A percentile compares a stretch with the other conserved stretches of the same genome.
Conservation (phyloP, 2,888 invertebrate genomes). For the Nomada ferruginata region DNA sequence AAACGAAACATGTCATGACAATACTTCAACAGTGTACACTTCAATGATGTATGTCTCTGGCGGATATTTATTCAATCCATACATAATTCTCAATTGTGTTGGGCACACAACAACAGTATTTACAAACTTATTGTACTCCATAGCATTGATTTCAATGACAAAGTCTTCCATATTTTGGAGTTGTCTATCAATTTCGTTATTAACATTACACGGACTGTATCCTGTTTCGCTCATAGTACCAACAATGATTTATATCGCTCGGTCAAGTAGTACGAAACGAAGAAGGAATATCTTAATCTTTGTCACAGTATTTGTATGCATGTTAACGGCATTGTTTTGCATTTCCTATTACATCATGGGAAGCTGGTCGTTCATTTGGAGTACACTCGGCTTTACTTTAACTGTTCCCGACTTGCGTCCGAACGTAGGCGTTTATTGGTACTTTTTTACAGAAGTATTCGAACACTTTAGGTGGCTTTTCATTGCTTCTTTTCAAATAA, state of each 20-base stretch:
- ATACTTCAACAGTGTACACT: slow-evolving; percentile 59
- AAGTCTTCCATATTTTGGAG: slow-evolving; percentile 87
- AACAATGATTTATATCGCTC: slow-evolving; percentile 89
- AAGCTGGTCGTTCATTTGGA: slow-evolving; percentile 85
- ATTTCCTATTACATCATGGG: slow-evolving; percentile 88
- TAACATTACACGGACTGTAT: slow-evolving; percentile 93
- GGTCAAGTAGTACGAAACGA: slow-evolving; percentile 85
- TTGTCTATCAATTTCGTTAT: slow-evolving; percentile 89
- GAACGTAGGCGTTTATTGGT: slow-evolving; percentile 99
- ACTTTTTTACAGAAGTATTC: slow-evolving; percentile 99
- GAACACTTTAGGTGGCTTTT: slow-evolving; percentile 98
- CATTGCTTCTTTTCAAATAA: slow-evolving; percentile 98
- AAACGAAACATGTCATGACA: slow-evolving; percentile 41
- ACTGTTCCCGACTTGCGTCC: slow-evolving; percentile 97
- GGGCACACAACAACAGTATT: slow-evolving; percentile 96
- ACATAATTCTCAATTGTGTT: slow-evolving; percentile 93
- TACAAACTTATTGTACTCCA: slow-evolving; percentile 92
- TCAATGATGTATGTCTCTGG: slow-evolving; percentile 88
- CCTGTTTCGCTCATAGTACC: slow-evolving; percentile 94
- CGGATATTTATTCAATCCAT: slow-evolving; percentile 95
- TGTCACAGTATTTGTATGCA: slow-evolving; percentile 86
- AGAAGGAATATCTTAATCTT: slow-evolving; percentile 85
- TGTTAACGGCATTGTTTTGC: slow-evolving; percentile 86
- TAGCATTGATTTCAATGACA: slow-evolving; percentile 89
- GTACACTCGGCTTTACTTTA: slow-evolving; percentile 88